Evolutionary conservation across 2,113 vertebrate genomes (phyloP), one percentile per base, ranked within the genome.

Genomic region (Chlorodrepanis virens): DNA sequence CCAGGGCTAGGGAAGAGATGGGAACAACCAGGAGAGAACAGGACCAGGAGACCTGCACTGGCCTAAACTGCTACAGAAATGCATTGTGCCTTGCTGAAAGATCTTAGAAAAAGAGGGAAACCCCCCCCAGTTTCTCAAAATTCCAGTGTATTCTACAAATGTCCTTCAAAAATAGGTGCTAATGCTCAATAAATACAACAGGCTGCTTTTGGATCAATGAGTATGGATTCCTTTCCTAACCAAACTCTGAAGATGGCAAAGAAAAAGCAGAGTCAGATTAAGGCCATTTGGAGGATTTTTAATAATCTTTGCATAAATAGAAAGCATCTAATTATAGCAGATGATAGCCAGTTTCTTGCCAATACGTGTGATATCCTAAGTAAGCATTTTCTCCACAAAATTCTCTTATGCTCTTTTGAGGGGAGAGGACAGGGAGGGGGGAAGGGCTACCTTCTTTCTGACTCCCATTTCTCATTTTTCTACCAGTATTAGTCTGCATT

Each of bases 401-500:
- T 60, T 37, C 33, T n/a, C 50, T 39, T 20, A 21, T 0, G 0
- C 59, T 70, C 35, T 14, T 86, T 42, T 19, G 40, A 79, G 31
- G 76, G 42, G 68, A 71, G 39, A 77, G 63, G 27, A 64, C 11
- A 21, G 37, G 69, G 37, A 76, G 21, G 90, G 95, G 91, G 95
- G 96, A 83, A 94, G 95, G 94, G 94, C 89, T 81, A 89, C 72
- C 93, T 92, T 70, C 87, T n/a, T 77, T 70, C 82, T 80, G 33
- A 64, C 86, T 97, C 96, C 23, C 90, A 97, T 97, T 97, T 97
- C 96, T 97, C 96, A 96, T 97, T 98, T 98, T 97, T 98, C 98
- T 93, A 96, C 97, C 97, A 97, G 96, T 98, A 98, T 98, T 98
- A 98, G 97, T 95, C 96, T 98, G 97, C 97, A 98, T 98, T 98